These are phyloP conservation scores for Nesoenas mayeri DNA, from an alignment of 2,113 vertebrate genomes.

Conservation along the genomic window DNA sequence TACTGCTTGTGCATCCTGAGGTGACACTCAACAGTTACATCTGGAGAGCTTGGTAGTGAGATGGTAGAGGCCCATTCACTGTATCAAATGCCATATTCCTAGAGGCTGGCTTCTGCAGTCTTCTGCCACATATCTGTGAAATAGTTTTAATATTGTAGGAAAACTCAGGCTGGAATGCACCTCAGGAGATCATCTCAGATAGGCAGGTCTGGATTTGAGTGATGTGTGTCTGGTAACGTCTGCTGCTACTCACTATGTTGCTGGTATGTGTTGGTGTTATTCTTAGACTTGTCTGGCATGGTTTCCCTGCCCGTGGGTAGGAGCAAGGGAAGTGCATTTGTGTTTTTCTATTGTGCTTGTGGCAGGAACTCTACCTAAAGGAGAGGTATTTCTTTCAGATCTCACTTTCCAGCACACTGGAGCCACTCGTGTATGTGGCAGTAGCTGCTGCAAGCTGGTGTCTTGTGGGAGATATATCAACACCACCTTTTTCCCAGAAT, in stretches of 20 bases:
- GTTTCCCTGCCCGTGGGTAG: background rate
- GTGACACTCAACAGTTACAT: background rate
- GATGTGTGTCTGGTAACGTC: background rate
- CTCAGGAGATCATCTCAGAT: background rate
- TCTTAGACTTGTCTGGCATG: background rate
- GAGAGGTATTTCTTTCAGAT: background rate
- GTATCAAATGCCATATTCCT: background rate
- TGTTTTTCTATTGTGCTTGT: background rate
- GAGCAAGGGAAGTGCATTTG: background rate
- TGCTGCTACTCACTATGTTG: background rate
- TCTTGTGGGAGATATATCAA: background rate
- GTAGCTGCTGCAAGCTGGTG: background rate
- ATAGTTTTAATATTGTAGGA: accelerated
- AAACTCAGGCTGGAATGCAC: accelerated
- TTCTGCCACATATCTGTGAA: background rate
- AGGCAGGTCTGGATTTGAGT: background rate
- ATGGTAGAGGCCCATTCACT: background rate
- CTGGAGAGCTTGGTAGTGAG: background rate
- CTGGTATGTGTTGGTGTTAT: background rate
- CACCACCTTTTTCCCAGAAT: background rate
- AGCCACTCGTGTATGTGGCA: accelerated
- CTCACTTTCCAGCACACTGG: background rate
- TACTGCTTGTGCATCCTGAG: accelerated
- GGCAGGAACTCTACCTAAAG: background rate
- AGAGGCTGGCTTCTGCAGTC: background rate